Percentiles rank a stretch among this genome's conserved stretches.
phyloP scores from a whole-genome alignment of 1,140 invertebrate genomes.

The Argopecten irradians region DNA sequence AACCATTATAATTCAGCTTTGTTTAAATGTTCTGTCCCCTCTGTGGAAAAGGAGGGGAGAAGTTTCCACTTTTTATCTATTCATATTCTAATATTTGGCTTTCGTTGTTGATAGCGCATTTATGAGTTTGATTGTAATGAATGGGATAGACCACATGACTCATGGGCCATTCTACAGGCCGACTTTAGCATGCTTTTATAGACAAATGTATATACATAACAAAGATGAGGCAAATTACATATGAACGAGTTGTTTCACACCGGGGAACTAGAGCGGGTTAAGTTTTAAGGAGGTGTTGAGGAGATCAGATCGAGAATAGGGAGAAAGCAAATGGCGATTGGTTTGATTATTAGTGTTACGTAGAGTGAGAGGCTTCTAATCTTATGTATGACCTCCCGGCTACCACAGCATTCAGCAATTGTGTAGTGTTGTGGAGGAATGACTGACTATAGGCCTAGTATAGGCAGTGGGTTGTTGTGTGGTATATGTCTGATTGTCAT shows the following conservation, averaged over 20 bases:
- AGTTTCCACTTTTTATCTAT: conserved; percentile 68
- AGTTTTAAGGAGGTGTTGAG: conserved; percentile 32
- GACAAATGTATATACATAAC: conserved; percentile 49
- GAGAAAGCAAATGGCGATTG: conserved; percentile 23
- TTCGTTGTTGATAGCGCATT: conserved; percentile 67
- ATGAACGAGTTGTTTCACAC: conserved; percentile 45
- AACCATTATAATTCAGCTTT: conserved; percentile 60
- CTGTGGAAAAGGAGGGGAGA: conserved; percentile 60
- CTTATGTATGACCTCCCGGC: conserved; percentile 20
- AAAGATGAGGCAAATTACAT: conserved; percentile 44
- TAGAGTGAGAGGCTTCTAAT: conserved; percentile 16
- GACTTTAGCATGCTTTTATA: conserved; percentile 46
- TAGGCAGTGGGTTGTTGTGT: background rate
- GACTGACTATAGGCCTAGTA: background rate
- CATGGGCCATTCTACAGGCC: conserved; percentile 37
- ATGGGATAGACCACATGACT: conserved; percentile 42
- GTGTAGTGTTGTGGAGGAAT: background rate
- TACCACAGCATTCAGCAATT: conserved; percentile 21
- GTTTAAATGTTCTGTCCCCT: conserved; percentile 66
- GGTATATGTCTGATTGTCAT: conserved; percentile 21
- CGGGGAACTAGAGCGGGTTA: conserved; percentile 39
- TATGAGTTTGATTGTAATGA: conserved; percentile 64
- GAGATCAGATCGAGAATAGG: background rate
- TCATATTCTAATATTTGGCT: conserved; percentile 69
- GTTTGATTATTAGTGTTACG: conserved; percentile 22